Evolutionary conservation across 2,797 vertebrate genomes (phyloP).

Genomic region (Meriones psammophilus): DNA sequence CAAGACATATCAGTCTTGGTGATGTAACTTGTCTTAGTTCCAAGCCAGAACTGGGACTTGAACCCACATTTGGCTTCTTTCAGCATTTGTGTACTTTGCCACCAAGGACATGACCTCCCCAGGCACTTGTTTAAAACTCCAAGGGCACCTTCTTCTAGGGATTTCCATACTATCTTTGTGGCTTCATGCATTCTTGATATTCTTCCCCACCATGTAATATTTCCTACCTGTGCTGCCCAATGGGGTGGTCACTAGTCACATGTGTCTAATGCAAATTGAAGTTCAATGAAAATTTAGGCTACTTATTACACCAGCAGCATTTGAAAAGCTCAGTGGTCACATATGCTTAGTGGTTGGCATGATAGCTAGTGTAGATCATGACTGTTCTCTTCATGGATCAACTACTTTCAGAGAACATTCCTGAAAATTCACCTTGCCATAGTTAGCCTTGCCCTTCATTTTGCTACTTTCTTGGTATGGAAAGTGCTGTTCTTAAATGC

Average conservation of each 20-base stretch:
- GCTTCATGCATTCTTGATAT: not conserved
- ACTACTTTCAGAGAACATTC: not conserved
- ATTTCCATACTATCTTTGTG: not conserved
- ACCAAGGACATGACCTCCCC: not conserved
- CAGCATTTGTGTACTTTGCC: not conserved
- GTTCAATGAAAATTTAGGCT: constrained; percentile 32
- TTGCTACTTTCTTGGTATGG: not conserved
- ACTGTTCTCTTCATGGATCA: not conserved
- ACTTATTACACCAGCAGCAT: not conserved
- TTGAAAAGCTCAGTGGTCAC: not conserved
- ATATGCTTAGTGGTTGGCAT: not conserved
- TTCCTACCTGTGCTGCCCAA: not conserved
- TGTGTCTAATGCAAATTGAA: not conserved
- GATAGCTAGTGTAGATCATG: not conserved
- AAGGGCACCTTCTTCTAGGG: not conserved
- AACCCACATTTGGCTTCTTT: not conserved
- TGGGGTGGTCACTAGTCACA: not conserved
- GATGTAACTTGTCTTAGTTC: not conserved
- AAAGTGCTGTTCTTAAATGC: not conserved
- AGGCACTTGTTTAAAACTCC: not conserved
- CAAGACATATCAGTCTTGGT: not conserved
- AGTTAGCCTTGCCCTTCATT: not conserved
- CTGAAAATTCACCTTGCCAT: not conserved
- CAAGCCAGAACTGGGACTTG: not conserved
- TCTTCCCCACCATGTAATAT: not conserved